These are phyloP conservation scores for Myopa testacea DNA, from an alignment of 2,888 invertebrate genomes.

Conservation along the genomic window DNA sequence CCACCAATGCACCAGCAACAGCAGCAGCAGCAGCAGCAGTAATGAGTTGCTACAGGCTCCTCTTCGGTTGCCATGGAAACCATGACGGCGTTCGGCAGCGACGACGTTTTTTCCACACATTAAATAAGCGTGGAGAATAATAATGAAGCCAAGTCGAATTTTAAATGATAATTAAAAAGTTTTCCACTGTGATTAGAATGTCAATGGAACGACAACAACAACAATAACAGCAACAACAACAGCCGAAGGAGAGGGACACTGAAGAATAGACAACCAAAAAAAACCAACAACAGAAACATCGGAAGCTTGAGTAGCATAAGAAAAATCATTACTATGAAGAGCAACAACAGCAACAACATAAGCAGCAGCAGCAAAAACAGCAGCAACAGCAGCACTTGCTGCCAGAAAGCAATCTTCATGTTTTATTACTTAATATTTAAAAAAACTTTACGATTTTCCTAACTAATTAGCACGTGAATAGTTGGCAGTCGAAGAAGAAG, in stretches of 20 bases:
- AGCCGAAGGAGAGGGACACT: neutral
- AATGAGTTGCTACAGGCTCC: neutral
- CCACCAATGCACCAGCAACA: neutral
- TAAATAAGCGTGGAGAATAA: neutral
- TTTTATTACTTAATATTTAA: slow-evolving; percentile 21
- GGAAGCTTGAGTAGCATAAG: neutral
- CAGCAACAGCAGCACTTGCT: neutral
- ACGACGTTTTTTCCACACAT: slow-evolving; percentile 1
- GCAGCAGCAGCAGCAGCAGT: neutral
- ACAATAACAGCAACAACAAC: neutral
- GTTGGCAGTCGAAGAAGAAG: too few species aligned
- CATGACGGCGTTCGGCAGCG: neutral
- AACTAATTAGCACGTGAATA: too few species aligned
- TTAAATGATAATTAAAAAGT: slow-evolving; percentile 4
- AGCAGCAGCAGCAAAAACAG: neutral
- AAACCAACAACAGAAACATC: neutral
- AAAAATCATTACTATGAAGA: neutral
- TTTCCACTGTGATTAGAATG: neutral
- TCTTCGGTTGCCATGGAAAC: neutral
- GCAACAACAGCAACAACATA: neutral
- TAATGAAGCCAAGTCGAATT: neutral
- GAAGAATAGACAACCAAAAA: neutral
- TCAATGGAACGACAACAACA: neutral
- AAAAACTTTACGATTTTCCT: neutral
- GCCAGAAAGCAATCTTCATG: neutral